Evolutionary conservation across 2,113 vertebrate species (phyloP).

Genomic region (Noturus placidus): DNA sequence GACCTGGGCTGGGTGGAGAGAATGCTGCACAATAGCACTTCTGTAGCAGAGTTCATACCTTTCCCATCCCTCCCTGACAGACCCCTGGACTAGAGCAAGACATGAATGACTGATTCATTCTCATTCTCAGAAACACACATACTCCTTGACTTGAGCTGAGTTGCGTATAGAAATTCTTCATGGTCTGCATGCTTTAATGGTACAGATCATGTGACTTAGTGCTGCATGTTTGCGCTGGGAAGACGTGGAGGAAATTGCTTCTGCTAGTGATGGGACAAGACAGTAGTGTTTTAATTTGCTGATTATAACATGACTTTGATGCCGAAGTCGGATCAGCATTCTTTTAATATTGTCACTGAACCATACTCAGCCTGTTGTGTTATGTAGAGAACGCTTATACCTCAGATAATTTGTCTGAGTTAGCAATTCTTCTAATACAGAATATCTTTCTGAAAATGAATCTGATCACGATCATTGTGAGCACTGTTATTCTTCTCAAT

Average conservation of each 20-base stretch:
- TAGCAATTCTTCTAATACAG: background rate
- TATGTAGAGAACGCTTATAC: background rate
- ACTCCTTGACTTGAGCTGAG: background rate
- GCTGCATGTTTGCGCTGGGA: background rate
- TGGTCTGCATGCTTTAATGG: background rate
- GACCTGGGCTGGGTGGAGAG: background rate
- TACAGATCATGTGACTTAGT: background rate
- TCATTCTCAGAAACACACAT: conserved; percentile 1
- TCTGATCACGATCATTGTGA: background rate
- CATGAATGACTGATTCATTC: background rate
- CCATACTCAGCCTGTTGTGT: background rate
- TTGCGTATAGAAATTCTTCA: background rate
- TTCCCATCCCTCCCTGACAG: conserved; percentile 2
- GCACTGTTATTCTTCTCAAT: background rate
- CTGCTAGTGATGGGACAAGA: background rate
- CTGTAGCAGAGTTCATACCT: conserved; percentile 34
- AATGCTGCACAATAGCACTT: conserved; percentile 35
- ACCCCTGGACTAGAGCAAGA: background rate
- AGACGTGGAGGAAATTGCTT: background rate
- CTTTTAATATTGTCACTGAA: background rate
- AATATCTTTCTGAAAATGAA: background rate
- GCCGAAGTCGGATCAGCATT: background rate
- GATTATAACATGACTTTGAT: background rate
- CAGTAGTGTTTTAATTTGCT: background rate
- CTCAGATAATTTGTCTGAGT: background rate